Evolutionary conservation across 2,888 invertebrate genomes (phyloP).

Genomic region (Blastobasis lacticolella): DNA sequence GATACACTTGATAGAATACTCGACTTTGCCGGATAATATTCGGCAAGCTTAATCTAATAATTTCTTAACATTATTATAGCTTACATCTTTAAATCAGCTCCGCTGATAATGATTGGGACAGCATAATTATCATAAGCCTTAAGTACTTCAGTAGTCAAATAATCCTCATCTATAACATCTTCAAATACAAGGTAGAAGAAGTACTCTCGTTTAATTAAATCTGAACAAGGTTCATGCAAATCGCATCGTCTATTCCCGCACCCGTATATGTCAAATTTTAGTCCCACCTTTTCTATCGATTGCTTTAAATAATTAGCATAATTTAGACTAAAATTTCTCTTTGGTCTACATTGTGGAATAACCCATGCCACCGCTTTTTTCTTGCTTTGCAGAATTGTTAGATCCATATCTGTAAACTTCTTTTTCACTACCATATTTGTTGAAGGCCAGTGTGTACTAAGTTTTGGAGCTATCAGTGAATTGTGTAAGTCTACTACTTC

Average conservation of each 20-base stretch:
- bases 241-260: constrained; percentile 37
- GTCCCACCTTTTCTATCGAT: constrained; percentile 39
- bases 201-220: constrained; percentile 36
- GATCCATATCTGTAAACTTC: too few species aligned
- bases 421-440: not conserved
- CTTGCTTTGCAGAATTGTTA: constrained; percentile 13
- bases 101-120: constrained; percentile 79
- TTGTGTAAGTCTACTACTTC: constrained; percentile 39
- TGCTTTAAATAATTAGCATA: too few species aligned
- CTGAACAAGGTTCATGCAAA: constrained; percentile 24
- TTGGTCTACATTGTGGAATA: constrained; percentile 28
- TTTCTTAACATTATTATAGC: constrained; percentile 3
- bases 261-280: constrained; percentile 62
- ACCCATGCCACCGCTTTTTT: constrained; percentile 29
- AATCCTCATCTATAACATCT: constrained; percentile 38
- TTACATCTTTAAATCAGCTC: constrained; percentile 73
- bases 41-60: too few species aligned
- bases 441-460: constrained; percentile 27
- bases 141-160: constrained; percentile 46
- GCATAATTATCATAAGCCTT: constrained; percentile 70
- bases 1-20: too few species aligned
- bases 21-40: too few species aligned
- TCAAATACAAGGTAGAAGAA: constrained; percentile 53
- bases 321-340: not conserved
- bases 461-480: constrained; percentile 35